Base-by-base conservation (phyloP, 2,113 vertebrate species). In the Hypocryptadius cinnamomeus region DNA sequence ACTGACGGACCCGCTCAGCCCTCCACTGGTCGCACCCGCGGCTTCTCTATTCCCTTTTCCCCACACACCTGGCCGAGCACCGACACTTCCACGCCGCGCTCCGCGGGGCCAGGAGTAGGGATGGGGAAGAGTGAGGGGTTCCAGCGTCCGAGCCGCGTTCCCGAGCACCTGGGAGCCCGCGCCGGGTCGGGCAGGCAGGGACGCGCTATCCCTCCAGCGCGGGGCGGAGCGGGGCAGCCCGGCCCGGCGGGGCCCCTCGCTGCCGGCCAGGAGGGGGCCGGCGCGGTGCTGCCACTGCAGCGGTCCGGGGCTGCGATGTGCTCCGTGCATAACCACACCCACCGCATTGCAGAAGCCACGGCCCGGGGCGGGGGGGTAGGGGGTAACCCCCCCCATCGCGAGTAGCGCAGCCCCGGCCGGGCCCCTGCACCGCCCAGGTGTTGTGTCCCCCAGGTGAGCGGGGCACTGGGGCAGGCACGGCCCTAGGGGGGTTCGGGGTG, bases 311-410 rank as follows among this genome's bases (percentile, higher is more conserved):
- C 95, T 87, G 94, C 92, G 95, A 95, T 93, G 81, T 64, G 27
- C 85, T 94, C 89, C 85, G 71, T 93, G 83, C 65, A 82, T 95
- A 97, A 95, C 98, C 97, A 98, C 98, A 98, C 98, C 98, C 98
- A 96, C 98, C 98, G 98, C 98, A 98, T 97, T 98, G 98, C 98
- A 98, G 98, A 97, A 98, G 91, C 95, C 94, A 47, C 60, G 95
- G 97, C 95, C 96, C 57, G 45, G 65, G 45, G 37, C 25, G 50
- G 47, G 72, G 72, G 56, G 84, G 50, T 17, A 18, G 25, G 68
- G 72, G 72, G 45, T 54, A 47, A 39, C 17, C 40, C 30, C 40
- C 40, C 30, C 22, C 44, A 35, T 3, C 8, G 33, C 56, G 69
- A 40, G 69, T 12, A 56, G 65, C 71, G 65, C 44, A 53, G 59